A percentile compares a stretch with the other conserved stretches of the same genome.
Evolutionary conservation across 2,888 invertebrate genomes (phyloP).

Genomic region (Nudaria mundana): DNA sequence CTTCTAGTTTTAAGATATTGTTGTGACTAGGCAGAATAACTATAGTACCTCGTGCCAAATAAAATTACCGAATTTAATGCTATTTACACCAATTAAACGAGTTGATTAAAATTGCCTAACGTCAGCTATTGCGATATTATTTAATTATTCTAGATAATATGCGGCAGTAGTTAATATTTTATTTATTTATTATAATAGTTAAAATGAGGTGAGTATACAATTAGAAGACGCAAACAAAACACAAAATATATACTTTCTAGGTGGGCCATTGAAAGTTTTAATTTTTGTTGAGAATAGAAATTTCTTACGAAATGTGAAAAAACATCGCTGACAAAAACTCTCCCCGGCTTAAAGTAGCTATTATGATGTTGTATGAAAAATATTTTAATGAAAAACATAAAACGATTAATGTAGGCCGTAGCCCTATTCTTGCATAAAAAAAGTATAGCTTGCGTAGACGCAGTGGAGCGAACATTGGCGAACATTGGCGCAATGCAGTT

Average conservation of each 20-base stretch:
- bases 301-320: neutral
- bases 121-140: too few species aligned
- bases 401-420: constrained; percentile 44
- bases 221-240: too few species aligned
- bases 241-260: too few species aligned
- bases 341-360: constrained; percentile 3
- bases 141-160: too few species aligned
- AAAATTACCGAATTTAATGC: constrained; percentile 20
- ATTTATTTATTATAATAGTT: neutral
- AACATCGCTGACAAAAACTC: neutral
- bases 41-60: constrained; percentile 6
- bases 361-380: constrained; percentile 19
- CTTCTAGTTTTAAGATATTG: too few species aligned
- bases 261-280: neutral
- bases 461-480: constrained; percentile 45
- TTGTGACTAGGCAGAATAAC: constrained; percentile 2
- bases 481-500: constrained; percentile 29
- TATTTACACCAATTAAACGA: constrained; percentile 10
- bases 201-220: neutral
- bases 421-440: constrained; percentile 54
- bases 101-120: too few species aligned
- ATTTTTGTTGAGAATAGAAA: neutral
- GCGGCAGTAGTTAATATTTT: neutral
- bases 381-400: constrained; percentile 23
- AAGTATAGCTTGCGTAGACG: constrained; percentile 34